Evolutionary conservation across 2,113 vertebrate genomes (phyloP).

Genomic region (Rhegmatorhina hoffmannsi): DNA sequence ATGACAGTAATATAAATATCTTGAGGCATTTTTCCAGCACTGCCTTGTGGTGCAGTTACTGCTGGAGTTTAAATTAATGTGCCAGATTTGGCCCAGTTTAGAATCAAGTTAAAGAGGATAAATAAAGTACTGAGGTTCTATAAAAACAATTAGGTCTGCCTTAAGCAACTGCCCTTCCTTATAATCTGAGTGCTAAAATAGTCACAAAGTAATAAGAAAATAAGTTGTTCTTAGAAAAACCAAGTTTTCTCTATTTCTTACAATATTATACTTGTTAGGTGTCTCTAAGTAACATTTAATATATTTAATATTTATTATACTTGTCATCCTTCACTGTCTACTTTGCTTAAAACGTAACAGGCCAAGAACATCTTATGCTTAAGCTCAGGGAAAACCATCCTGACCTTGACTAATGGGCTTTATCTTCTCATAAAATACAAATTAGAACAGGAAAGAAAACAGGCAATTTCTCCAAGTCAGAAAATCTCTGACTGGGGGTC

Average conservation of each 20-base stretch:
- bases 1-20: not conserved
- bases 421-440: not conserved
- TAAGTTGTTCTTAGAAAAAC: not conserved
- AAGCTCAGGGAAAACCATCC: not conserved
- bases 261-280: accelerated
- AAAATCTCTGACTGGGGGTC: not conserved
- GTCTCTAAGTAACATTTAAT: not conserved
- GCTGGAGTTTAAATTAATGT: not conserved
- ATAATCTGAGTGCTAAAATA: not conserved
- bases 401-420: not conserved
- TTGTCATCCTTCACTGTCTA: not conserved
- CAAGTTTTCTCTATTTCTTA: not conserved
- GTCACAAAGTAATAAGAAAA: constrained; percentile 9
- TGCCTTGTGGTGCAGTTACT: not conserved
- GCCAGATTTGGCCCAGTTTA: not conserved
- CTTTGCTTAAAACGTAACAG: not conserved
- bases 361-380: not conserved
- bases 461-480: not conserved
- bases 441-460: not conserved
- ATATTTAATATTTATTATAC: not conserved
- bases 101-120: not conserved
- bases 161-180: not conserved
- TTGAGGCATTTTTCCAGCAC: not conserved
- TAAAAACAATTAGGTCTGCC: not conserved
- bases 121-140: not conserved